phyloP scores from a whole-genome alignment of 92 coral and sea anemone genomes.

The Blastomussa wellsi region DNA sequence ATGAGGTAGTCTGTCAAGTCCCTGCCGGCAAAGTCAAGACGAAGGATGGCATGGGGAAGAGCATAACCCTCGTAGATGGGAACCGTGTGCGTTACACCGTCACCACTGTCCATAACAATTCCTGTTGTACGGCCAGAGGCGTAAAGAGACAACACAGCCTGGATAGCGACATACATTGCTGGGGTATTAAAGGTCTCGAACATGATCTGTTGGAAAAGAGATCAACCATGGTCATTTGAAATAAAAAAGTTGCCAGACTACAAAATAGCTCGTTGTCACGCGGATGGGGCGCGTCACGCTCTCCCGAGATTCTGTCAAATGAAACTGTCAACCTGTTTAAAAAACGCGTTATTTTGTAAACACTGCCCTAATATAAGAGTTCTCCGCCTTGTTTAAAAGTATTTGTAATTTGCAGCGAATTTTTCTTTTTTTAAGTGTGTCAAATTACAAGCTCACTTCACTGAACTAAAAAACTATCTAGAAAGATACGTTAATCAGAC shows the following conservation, averaged over 20 bases:
- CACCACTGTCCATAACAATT: conserved; percentile 95
- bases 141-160: conserved; percentile 88
- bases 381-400: background rate
- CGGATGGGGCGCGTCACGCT: background rate
- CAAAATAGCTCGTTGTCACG: background rate
- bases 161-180: conserved; percentile 94
- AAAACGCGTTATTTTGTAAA: background rate
- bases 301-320: background rate
- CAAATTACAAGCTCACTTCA: background rate
- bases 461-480: background rate
- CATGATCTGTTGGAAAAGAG: conserved; percentile 66
- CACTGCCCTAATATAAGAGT: background rate
- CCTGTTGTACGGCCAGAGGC: conserved; percentile 98
- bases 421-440: background rate
- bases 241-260: background rate
- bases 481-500: background rate
- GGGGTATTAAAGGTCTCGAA: conserved; percentile 92
- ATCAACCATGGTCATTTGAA: background rate
- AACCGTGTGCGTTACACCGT: conserved; percentile 96
- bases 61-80: conserved; percentile 99
- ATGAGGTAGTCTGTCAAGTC: conserved; percentile 96
- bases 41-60: conserved; percentile 93
- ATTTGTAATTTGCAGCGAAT: no score
- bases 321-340: background rate
- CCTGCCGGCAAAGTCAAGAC: conserved; percentile 96